Base-by-base conservation (phyloP, 2,888 invertebrate genomes). In the Drosophila subsilvestris region DNA sequence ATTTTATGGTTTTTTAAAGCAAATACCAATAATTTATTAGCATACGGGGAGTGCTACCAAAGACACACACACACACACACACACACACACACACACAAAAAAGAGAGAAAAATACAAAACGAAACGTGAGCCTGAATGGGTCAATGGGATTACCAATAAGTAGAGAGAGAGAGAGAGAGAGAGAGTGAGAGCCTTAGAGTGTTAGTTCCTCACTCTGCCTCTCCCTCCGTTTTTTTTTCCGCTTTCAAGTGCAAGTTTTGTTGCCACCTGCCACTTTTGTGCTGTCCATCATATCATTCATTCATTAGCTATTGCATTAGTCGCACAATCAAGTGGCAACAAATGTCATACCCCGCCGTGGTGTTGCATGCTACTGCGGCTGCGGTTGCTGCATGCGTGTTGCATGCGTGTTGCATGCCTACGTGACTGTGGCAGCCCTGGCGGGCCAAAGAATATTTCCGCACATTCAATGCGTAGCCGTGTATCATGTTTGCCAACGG, bases 1-100 rank as follows among this genome's bases (percentile, higher is more conserved):
- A 60, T 71, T 63, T 76, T 58, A 72, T 75, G 68, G 62, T 59
- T 75, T 74, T 37, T 75, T 63, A 68, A 68, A 47, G 62, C 58
- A 75, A 75, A 76, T 76, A 61, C 37, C 75, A 68, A 76, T 73
- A 65, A 75, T 75, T 76, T 76, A 76, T 76, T 75, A 75, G 72
- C 72, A 76, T 67, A 70, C 49, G 62, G 51, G 44, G 32, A 42
- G 32, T 49, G 69, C 32, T 54, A 60, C 17, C 22, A 22, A 4
- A 44, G 18, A 45, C 22, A 4, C 22, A 22, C 0, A n/a, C 1
- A 20, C 20, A 22, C 22, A 22, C 17, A 45, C 17, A 22, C 22
- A 4, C 22, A 22, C 0, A n/a, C 1, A 20, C 20, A 22, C 22
- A 22, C 17, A 45, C 17, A 20, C 10, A 6, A 43, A 20, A 43